Evolutionary conservation across 2,888 invertebrate species (phyloP).

Genomic region (Plebejus argus): DNA sequence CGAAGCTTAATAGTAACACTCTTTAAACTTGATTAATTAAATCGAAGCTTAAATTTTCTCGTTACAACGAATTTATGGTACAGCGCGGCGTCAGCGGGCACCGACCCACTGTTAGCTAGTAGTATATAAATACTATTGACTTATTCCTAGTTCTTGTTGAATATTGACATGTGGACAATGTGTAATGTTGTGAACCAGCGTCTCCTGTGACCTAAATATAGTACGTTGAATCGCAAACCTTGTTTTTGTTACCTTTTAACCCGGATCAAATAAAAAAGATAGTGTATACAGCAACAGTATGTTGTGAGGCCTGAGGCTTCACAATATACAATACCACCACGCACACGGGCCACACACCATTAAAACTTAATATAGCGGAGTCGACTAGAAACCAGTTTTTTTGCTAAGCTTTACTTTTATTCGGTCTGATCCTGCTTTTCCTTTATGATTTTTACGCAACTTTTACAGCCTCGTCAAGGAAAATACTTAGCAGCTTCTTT

Average conservation of each 20-base stretch:
- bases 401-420: no score
- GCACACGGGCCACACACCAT: no score
- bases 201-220: constrained; percentile 67
- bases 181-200: constrained; percentile 73
- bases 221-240: constrained; percentile 63
- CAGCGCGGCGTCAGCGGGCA: constrained; percentile 52
- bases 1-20: no score
- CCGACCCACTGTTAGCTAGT: constrained; percentile 70
- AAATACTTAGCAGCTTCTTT: no score
- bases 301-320: no score
- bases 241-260: constrained; percentile 37
- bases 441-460: no score
- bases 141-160: constrained; percentile 79
- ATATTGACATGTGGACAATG: constrained; percentile 72
- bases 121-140: constrained; percentile 70
- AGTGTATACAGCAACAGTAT: neutral
- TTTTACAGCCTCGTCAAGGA: no score
- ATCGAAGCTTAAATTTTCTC: neutral
- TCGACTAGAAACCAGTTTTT: no score
- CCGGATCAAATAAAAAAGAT: neutral
- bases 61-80: constrained; percentile 1
- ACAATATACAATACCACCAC: no score
- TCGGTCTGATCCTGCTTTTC: no score
- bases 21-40: neutral
- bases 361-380: no score